Percentiles rank a stretch among this genome's conserved stretches.
Evolutionary conservation across 2,888 invertebrate genomes (phyloP).

Genomic region (Marasmarcha lunaedactyla): DNA sequence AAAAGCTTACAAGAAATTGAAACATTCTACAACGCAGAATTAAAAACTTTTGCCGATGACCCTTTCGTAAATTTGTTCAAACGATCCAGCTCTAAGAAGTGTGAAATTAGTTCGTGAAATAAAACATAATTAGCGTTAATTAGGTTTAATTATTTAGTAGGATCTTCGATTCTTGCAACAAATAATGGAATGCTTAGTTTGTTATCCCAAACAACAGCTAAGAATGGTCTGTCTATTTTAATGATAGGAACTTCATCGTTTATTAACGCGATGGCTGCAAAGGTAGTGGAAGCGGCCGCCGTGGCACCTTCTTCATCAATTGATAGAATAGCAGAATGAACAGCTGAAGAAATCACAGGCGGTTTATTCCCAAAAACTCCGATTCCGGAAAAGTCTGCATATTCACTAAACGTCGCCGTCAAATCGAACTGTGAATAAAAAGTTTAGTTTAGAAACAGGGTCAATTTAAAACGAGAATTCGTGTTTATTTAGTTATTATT

Average conservation of each 20-base stretch:
- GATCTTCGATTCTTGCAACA: conserved; percentile 58
- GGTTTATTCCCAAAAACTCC: conserved; percentile 26
- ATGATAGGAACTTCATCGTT: conserved; percentile 36
- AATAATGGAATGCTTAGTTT: conserved; percentile 53
- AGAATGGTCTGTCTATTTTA: conserved; percentile 56
- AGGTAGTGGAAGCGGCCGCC: conserved; percentile 54
- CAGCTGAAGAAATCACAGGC: conserved; percentile 47
- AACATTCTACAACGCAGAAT: conserved; percentile 41
- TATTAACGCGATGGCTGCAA: conserved; percentile 57
- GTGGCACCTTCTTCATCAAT: conserved; percentile 64
- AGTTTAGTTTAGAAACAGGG: conserved; percentile 2
- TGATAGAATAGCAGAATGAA: conserved; percentile 60
- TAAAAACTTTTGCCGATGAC: conserved; percentile 49
- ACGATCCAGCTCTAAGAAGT: conserved; percentile 21
- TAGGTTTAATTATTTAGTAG: conserved; percentile 22
- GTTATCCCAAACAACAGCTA: conserved; percentile 58
- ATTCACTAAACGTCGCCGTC: conserved; percentile 39
- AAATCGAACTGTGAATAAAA: conserved; percentile 51
- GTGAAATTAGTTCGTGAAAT: too few species aligned
- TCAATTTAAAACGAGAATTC: background rate
- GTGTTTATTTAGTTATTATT: background rate
- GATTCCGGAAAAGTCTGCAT: conserved; percentile 40
- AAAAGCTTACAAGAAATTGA: conserved; percentile 63
- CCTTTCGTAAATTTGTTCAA: conserved; percentile 45
- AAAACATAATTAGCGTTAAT: background rate